These are phyloP conservation scores for Synergus itoensis DNA, from an alignment of 2,888 invertebrate genomes.

Conservation along the genomic window DNA sequence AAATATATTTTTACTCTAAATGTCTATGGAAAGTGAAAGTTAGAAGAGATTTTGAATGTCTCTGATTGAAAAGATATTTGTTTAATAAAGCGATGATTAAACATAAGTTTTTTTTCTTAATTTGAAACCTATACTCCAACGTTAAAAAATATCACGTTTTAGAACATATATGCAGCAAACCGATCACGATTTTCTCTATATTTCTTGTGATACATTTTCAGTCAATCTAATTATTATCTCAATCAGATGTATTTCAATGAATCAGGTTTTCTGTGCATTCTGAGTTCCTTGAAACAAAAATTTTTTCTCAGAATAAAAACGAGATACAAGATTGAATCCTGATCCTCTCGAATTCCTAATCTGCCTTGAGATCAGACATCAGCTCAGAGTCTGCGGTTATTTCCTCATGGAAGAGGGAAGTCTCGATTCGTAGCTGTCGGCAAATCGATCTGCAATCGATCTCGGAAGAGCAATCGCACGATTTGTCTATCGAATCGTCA, in stretches of 20 bases:
- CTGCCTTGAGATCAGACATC: constrained; percentile 1
- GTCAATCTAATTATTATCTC: not conserved
- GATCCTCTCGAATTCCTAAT: constrained; percentile 13
- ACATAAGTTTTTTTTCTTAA: not conserved
- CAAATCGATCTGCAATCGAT: constrained; percentile 12
- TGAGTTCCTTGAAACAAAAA: not conserved
- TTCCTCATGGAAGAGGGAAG: constrained; percentile 19
- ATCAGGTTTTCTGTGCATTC: not conserved
- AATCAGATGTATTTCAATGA: not conserved
- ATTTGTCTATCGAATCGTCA: constrained; percentile 48
- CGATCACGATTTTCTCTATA: too few relatives aligned
- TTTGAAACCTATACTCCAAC: too few relatives aligned
- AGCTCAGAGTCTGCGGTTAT: constrained; percentile 13
- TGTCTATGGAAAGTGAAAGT: not conserved
- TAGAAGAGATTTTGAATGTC: not conserved
- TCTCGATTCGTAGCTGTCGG: constrained; percentile 8
- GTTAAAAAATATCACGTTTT: not conserved
- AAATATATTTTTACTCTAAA: not conserved
- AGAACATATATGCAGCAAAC: not conserved
- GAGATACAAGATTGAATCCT: constrained; percentile 24
- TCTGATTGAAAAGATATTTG: not conserved
- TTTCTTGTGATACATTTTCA: not conserved
- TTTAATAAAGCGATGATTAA: not conserved
- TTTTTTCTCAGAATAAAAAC: not conserved
- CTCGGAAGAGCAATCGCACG: constrained; percentile 37